Conservation (phyloP, 2,113 vertebrate species). For the Eidolon helvum region DNA sequence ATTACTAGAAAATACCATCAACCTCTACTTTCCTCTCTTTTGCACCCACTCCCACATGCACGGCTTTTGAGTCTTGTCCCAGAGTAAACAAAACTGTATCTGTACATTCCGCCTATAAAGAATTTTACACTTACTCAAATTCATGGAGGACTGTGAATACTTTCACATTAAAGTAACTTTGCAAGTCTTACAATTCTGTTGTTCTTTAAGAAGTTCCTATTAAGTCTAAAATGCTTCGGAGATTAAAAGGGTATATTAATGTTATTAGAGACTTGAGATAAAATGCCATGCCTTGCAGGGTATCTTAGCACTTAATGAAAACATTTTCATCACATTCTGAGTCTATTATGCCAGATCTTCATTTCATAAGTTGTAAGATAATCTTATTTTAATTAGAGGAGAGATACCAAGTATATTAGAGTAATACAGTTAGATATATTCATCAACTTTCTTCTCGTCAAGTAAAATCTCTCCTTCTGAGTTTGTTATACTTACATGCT, state of each 20-base stretch:
- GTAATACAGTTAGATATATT: conserved; percentile 76
- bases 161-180: conserved; percentile 75
- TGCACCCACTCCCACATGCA: accelerated
- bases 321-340: conserved; percentile 86
- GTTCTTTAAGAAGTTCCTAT: conserved; percentile 83
- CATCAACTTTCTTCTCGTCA: conserved; percentile 67
- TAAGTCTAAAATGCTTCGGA: conserved; percentile 85
- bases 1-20: background rate
- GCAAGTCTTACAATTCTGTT: conserved; percentile 77
- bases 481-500: conserved; percentile 3
- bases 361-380: conserved; percentile 81
- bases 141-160: conserved; percentile 43
- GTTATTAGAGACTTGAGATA: conserved; percentile 85
- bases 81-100: background rate
- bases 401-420: conserved; percentile 78
- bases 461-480: conserved; percentile 54
- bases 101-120: background rate
- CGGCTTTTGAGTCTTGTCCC: background rate
- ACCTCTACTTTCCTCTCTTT: background rate
- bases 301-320: conserved; percentile 85
- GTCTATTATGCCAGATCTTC: conserved; percentile 83
- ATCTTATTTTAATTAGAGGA: conserved; percentile 86
- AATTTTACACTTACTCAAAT: conserved; percentile 67
- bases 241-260: conserved; percentile 88
- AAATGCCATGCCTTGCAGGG: conserved; percentile 86